Conservation (phyloP, 2,797 vertebrate genomes). For the Argentina silus region DNA sequence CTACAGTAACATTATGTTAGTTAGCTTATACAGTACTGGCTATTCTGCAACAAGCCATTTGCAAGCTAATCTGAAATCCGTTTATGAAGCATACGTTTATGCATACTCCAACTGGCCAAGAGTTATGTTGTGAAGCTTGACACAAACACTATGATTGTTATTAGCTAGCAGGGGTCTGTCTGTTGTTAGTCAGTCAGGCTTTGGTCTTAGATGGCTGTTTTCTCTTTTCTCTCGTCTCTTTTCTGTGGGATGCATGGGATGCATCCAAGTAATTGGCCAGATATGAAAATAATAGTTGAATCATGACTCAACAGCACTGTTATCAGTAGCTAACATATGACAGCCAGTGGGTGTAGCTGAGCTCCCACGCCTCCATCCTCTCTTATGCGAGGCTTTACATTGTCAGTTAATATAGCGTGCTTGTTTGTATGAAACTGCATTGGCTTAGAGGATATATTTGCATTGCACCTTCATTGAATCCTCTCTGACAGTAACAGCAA, state of each 20-base stretch:
- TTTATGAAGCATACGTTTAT: too few relatives aligned
- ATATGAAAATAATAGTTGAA: neutral
- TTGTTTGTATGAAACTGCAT: neutral
- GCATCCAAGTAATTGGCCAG: neutral
- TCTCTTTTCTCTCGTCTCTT: too few relatives aligned
- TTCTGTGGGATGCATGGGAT: too few relatives aligned
- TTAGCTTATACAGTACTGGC: too few relatives aligned
- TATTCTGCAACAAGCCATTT: too few relatives aligned
- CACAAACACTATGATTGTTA: too few relatives aligned
- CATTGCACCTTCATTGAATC: neutral
- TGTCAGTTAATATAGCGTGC: neutral
- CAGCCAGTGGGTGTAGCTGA: constrained; percentile 67
- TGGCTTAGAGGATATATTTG: neutral
- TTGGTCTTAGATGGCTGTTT: too few relatives aligned
- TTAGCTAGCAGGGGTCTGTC: too few relatives aligned
- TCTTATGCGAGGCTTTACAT: neutral
- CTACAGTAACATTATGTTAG: neutral
- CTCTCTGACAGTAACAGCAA: neutral
- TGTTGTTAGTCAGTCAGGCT: too few relatives aligned
- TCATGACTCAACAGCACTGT: constrained; percentile 46
- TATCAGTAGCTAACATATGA: constrained; percentile 63
- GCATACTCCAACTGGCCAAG: too few relatives aligned
- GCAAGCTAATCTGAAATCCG: too few relatives aligned
- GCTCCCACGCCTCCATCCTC: constrained; percentile 39
- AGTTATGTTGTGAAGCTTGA: too few relatives aligned